These are phyloP conservation scores for Andinoacara biseriatus DNA, from an alignment of 2,113 vertebrate genomes.

Conservation along the genomic window DNA sequence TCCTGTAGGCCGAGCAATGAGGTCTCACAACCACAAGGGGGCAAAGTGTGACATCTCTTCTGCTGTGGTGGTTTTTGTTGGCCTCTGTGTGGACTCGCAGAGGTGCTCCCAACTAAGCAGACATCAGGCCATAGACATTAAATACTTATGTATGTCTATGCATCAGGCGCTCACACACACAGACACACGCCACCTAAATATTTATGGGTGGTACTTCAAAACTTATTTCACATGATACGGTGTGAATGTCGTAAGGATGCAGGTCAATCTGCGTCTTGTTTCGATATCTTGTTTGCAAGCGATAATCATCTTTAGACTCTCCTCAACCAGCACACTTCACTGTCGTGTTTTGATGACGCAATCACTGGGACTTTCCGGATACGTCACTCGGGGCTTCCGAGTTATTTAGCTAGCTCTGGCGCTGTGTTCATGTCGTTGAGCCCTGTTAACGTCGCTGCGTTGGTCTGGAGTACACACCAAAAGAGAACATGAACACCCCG, in stretches of 20 bases:
- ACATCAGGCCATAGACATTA: not conserved
- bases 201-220: not conserved
- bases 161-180: not conserved
- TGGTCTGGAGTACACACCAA: conserved; percentile 1
- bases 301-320: conserved; percentile 34
- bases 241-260: not conserved
- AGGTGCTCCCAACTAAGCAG: not conserved
- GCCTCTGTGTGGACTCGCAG: too few species aligned
- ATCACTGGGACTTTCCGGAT: conserved; percentile 81
- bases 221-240: not conserved
- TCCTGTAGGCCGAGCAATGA: not conserved
- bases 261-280: not conserved
- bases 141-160: too few species aligned
- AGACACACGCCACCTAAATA: not conserved
- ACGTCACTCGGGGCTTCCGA: conserved; percentile 74
- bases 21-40: not conserved
- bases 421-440: conserved; percentile 56
- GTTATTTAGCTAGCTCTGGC: conserved; percentile 45
- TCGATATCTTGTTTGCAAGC: not conserved
- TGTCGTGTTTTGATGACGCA: conserved; percentile 75
- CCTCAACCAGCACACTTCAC: not conserved
- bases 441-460: conserved; percentile 18
- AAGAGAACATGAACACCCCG: conserved; percentile 58
- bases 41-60: not conserved
- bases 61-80: not conserved